These are phyloP conservation scores for Ceraclea dissimilis DNA, from an alignment of 2,888 invertebrate genomes.

Conservation along the genomic window DNA sequence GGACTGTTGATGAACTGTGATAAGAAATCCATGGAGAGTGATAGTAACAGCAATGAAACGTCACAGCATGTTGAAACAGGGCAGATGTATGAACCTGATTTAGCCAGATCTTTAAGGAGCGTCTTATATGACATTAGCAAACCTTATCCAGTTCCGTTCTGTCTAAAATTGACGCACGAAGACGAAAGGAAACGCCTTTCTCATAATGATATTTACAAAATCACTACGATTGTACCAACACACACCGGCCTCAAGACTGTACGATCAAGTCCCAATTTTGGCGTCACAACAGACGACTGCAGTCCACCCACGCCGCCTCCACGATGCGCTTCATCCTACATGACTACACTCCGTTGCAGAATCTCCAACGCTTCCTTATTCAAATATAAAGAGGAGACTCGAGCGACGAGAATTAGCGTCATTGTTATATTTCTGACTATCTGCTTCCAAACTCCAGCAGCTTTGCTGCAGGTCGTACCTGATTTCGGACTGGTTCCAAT, in stretches of 20 bases:
- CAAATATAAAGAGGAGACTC: slow-evolving; percentile 79
- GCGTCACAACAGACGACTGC: slow-evolving; percentile 34
- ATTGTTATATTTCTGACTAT: slow-evolving; percentile 62
- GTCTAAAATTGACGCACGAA: slow-evolving; percentile 38
- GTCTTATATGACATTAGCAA: slow-evolving; percentile 36
- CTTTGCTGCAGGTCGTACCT: slow-evolving; percentile 44
- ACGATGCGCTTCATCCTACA: slow-evolving; percentile 54
- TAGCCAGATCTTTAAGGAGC: slow-evolving; percentile 20
- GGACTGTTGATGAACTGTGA: slow-evolving; percentile 44
- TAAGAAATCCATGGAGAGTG: slow-evolving; percentile 31
- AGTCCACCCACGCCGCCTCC: slow-evolving; percentile 35
- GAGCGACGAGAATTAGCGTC: slow-evolving; percentile 80
- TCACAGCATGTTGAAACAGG: slow-evolving; percentile 29
- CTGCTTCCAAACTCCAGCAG: slow-evolving; percentile 35
- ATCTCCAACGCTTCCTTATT: slow-evolving; percentile 80
- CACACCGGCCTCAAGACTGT: slow-evolving; percentile 41
- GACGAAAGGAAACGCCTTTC: slow-evolving; percentile 38
- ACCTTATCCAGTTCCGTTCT: slow-evolving; percentile 41
- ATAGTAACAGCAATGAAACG: slow-evolving; percentile 26
- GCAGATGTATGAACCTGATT: slow-evolving; percentile 13
- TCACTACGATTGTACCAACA: slow-evolving; percentile 27
- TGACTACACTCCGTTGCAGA: slow-evolving; percentile 67
- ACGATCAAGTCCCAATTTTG: slow-evolving; percentile 46
- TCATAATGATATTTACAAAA: slow-evolving; percentile 36
- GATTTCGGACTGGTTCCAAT: slow-evolving; percentile 44